Evolutionary conservation across 1,140 invertebrate genomes (phyloP).

Genomic region (Drosophila lowei): DNA sequence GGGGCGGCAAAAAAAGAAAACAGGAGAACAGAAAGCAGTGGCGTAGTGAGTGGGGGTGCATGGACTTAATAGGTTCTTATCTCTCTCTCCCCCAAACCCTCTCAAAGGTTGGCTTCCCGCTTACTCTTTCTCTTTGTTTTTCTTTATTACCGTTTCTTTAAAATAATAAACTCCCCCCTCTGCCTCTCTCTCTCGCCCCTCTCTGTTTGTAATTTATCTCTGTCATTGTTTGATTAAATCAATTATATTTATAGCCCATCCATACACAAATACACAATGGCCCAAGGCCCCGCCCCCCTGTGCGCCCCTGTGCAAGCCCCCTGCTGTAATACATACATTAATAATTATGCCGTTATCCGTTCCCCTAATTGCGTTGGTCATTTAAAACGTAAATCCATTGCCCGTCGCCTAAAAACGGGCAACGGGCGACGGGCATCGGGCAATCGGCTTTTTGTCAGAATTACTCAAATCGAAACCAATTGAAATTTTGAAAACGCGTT

Average conservation of each 20-base stretch:
- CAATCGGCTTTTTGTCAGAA: constrained; percentile 48
- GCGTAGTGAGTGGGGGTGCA: background rate
- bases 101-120: too few species aligned
- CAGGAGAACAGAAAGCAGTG: background rate
- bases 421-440: constrained; percentile 3
- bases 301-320: too few species aligned
- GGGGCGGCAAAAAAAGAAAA: constrained; percentile 5
- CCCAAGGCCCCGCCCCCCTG: background rate
- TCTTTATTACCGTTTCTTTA: background rate
- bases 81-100: too few species aligned
- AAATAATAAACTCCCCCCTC: background rate
- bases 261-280: constrained; percentile 2
- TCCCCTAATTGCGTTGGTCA: constrained; percentile 66
- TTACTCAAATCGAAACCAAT: constrained; percentile 55
- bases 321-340: background rate
- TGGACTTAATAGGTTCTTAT: too few species aligned
- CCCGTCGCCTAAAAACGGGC: background rate
- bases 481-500: constrained; percentile 48
- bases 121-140: background rate
- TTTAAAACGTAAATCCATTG: constrained; percentile 59
- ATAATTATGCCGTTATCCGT: constrained; percentile 44
- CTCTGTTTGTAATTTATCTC: constrained; percentile 35
- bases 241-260: constrained; percentile 43
- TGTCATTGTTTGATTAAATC: constrained; percentile 64
- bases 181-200: background rate